phyloP scores from a whole-genome alignment of 2,888 invertebrate species.

The Theretra japonica region DNA sequence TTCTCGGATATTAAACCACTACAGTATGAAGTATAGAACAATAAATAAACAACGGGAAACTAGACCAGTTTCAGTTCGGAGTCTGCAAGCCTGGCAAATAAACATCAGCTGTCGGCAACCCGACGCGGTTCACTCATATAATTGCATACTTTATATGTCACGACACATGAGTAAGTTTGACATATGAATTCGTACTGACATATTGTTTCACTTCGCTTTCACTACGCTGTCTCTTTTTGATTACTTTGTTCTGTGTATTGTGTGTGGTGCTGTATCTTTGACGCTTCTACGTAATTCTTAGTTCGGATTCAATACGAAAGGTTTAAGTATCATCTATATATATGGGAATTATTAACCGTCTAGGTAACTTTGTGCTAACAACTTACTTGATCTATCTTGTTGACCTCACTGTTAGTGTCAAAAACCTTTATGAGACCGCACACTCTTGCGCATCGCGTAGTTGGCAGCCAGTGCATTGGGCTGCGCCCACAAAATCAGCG shows the following conservation, averaged over 20 bases:
- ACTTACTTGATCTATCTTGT: too few relatives aligned
- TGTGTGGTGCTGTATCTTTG: not conserved
- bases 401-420: too few relatives aligned
- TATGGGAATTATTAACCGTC: too few relatives aligned
- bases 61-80: not conserved
- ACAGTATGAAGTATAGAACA: not conserved
- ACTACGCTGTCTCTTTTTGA: not conserved
- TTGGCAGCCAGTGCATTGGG: too few relatives aligned
- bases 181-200: slow-evolving; percentile 6
- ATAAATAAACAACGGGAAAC: slow-evolving; percentile 6
- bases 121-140: not conserved
- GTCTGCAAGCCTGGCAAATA: slow-evolving; percentile 15
- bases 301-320: not conserved
- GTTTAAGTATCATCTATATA: not conserved
- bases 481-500: too few relatives aligned
- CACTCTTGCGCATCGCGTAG: too few relatives aligned
- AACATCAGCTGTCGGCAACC: not conserved
- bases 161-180: slow-evolving; percentile 11
- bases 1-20: not conserved
- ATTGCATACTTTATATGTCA: slow-evolving; percentile 6
- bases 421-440: too few relatives aligned
- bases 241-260: not conserved
- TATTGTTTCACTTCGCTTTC: not conserved
- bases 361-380: too few relatives aligned
- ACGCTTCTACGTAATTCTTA: not conserved